Evolutionary conservation across 2,888 invertebrate species (phyloP).

Genomic region (Dione juno): DNA sequence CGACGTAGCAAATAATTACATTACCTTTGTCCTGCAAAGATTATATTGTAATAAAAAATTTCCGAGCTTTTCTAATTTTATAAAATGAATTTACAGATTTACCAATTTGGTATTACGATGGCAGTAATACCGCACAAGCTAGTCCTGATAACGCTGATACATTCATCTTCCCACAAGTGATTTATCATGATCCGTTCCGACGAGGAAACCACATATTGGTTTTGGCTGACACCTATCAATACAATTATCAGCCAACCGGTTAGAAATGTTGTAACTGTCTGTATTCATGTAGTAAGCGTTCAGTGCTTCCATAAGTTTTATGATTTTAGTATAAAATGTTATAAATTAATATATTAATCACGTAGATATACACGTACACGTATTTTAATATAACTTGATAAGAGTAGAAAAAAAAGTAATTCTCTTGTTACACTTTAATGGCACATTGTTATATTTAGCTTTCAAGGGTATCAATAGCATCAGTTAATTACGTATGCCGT

Average conservation of each 20-base stretch:
- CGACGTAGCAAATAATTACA: too few species aligned
- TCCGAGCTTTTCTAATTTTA: slow-evolving; percentile 16
- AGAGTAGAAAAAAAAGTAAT: neutral
- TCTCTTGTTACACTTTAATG: neutral
- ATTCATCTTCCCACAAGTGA: slow-evolving; percentile 88
- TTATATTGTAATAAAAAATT: neutral
- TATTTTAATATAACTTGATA: neutral
- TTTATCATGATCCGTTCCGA: slow-evolving; percentile 92
- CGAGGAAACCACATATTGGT: slow-evolving; percentile 89
- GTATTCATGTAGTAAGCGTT: neutral
- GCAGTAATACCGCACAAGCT: slow-evolving; percentile 88
- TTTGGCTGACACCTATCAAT: slow-evolving; percentile 89
- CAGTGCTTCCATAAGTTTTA: neutral
- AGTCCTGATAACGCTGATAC: slow-evolving; percentile 87
- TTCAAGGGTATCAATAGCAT: slow-evolving; percentile 15
- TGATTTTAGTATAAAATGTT: neutral
- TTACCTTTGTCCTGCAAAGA: neutral
- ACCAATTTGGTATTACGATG: slow-evolving; percentile 91
- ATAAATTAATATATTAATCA: neutral
- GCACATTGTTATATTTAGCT: slow-evolving; percentile 9
- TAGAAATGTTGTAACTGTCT: slow-evolving; percentile 44
- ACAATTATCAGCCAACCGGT: slow-evolving; percentile 82
- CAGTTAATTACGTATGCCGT: slow-evolving; percentile 22
- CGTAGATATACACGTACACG: neutral
- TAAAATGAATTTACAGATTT: slow-evolving; percentile 75